Base-by-base conservation (phyloP, 1,140 invertebrate species). In the Bombus waltoni region DNA sequence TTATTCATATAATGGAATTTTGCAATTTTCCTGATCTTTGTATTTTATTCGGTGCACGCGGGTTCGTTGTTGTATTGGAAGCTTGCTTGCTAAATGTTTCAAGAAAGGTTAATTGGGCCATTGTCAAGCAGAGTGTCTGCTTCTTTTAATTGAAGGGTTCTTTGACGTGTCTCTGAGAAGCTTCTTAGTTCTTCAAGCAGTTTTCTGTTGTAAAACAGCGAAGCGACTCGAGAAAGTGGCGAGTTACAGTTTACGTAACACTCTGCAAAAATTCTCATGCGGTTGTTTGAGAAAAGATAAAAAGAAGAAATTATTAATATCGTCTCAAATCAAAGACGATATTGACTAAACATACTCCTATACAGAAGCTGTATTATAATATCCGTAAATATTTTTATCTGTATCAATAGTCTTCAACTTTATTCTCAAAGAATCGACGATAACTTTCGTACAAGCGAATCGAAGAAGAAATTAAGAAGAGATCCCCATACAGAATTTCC, bases 41-140 rank as follows among this genome's bases (percentile, higher is more conserved):
- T n/a, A n/a, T 6, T 71, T 28, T 40, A 1, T 71, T 38, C 10
- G 3, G 38, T 25, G 40, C 22, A 40, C 35, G 9, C 35, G 38
- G 25, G 40, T 9, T 28, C 32, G 13, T 35, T 22, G 22, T 38
- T 22, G 65, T 35, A 35, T 66, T 35, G 32, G 25, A 25, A 28
- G 25, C 18, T 13, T 6, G 13, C 38, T 38, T 11, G 70, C 40
- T 71, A 42, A 15, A 72, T 42, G 70, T 42, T 72, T 42, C 35
- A 42, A 75, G 73, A 38, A 25, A 75, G 73, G 73, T 75, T 74
- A 74, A 74, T 74, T 74, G 73, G 68, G 38, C 73, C 32, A 75
- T 75, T 75, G 73, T 75, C 73, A 25, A 35, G 73, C 11, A 25
- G 57, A 75, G 73, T 57, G 73, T 53, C 35, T 10, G 44, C 47